Base-by-base conservation (phyloP, 2,888 invertebrate species). In the Rhogogaster chlorosoma region DNA sequence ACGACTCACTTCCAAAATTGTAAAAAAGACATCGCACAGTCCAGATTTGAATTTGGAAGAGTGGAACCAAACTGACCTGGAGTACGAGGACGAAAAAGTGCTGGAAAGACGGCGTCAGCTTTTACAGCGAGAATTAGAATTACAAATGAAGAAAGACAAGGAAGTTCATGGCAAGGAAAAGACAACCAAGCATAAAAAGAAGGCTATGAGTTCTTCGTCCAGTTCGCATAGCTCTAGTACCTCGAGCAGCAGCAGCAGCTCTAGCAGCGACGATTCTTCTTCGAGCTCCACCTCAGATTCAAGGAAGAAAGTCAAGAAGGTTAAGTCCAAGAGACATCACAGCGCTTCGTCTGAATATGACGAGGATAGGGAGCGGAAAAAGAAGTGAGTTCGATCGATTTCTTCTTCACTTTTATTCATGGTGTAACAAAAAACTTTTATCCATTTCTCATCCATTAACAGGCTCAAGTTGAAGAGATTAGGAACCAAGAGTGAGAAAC, bases 61-160 rank as follows among this genome's bases (percentile, higher is more conserved):
- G 92, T 97, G 97, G 97, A 96, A 97, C 93, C 96, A 96, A 93
- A 96, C 96, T 91, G 96, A 96, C 94, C 93, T 97, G 94, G 97
- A 97, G 93, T 97, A 96, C 94, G 97, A 97, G 87, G 97, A 97
- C 94, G 96, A 97, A 86, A 97, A 97, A 92, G 96, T 96, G 88
- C 94, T 97, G 91, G 97, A 97, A 93, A 96, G 96, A 93, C 95
- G 97, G 89, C 94, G 97, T 87, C 96, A 96, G 91, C 95, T 97
- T 91, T 94, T 97, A 90, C 96, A 97, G 92, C 95, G 97, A 90
- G 97, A 97, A 94, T 94, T 97, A 93, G 97, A 97, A 92, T 94
- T 97, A 92, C 97, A 97, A 94, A 94, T 96, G 95, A 96, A 96
- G 94, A 96, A 96, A 95, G 97, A 97, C 91, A 95, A 95, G 89